Evolutionary conservation across 1,140 invertebrate genomes (phyloP).

Genomic region (Euwallacea fornicatus): DNA sequence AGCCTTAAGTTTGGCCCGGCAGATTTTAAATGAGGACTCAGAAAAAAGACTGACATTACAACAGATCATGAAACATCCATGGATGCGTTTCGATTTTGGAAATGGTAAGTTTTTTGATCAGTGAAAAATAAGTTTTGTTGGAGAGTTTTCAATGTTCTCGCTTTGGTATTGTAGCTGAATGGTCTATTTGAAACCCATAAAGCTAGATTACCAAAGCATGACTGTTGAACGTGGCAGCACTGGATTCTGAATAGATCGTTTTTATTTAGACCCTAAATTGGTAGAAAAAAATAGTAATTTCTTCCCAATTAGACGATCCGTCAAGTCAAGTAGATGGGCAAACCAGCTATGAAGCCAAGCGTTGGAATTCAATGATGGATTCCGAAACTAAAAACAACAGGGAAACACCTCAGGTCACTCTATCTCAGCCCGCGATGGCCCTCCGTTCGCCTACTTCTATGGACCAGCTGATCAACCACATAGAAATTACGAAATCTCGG

Average conservation of each 20-base stretch:
- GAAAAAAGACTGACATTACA: slow-evolving; percentile 65
- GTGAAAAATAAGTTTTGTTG: slow-evolving; percentile 45
- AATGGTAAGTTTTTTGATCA: slow-evolving; percentile 17
- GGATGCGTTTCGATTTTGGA: slow-evolving; percentile 63
- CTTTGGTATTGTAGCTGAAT: slow-evolving; percentile 98
- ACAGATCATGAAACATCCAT: slow-evolving; percentile 76
- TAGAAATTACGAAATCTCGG: slow-evolving; percentile 43
- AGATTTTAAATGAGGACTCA: slow-evolving; percentile 70
- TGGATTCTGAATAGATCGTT: neutral
- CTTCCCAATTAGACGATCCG: slow-evolving; percentile 23
- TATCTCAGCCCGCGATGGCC: slow-evolving; percentile 45
- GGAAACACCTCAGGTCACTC: slow-evolving; percentile 43
- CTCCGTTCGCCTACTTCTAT: slow-evolving; percentile 23
- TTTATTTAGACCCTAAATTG: neutral
- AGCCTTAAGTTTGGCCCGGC: slow-evolving; percentile 72
- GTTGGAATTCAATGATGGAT: slow-evolving; percentile 44
- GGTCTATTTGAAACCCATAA: slow-evolving; percentile 77
- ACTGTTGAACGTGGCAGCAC: slow-evolving; percentile 17
- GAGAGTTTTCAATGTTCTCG: slow-evolving; percentile 53
- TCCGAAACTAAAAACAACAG: slow-evolving; percentile 41
- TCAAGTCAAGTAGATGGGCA: slow-evolving; percentile 27
- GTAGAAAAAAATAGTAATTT: slow-evolving; percentile 12
- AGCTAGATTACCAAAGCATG: slow-evolving; percentile 94
- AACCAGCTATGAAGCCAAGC: slow-evolving; percentile 29
- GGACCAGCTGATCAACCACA: slow-evolving; percentile 38